Conservation (phyloP, 2,113 vertebrate species). For the Phoenicopterus ruber region DNA sequence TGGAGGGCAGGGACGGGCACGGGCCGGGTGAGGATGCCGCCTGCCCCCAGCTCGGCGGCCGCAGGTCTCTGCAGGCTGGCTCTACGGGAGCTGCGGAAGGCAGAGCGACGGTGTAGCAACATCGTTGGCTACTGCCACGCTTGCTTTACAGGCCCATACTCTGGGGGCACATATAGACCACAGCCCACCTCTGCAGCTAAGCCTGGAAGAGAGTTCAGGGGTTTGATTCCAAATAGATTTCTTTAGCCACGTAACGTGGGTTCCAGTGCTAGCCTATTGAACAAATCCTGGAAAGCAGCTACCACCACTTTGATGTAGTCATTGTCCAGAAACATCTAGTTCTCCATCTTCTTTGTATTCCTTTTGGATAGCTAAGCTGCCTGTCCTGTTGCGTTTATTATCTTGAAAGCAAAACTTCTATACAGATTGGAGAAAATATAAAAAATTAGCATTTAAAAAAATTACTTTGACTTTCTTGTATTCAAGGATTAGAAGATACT, state of each 20-base stretch:
- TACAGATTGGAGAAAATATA: not conserved
- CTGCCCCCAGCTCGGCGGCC: not conserved
- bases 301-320: not conserved
- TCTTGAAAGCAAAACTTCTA: not conserved
- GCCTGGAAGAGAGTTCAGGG: not conserved
- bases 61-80: not conserved
- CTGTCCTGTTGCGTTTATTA: not conserved
- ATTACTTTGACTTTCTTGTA: not conserved
- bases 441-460: not conserved
- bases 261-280: not conserved
- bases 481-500: not conserved
- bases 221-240: not conserved
- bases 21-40: fast-evolving
- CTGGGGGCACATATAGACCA: not conserved
- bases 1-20: not conserved
- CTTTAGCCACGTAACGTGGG: not conserved
- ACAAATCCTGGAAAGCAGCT: not conserved
- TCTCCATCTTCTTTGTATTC: not conserved
- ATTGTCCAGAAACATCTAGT: not conserved
- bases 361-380: not conserved
- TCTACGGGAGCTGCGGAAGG: not conserved
- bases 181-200: not conserved
- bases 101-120: not conserved
- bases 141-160: not conserved
- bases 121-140: not conserved